Base-by-base conservation (phyloP, 2,797 vertebrate species). In the Acrocephalus scirpaceus region DNA sequence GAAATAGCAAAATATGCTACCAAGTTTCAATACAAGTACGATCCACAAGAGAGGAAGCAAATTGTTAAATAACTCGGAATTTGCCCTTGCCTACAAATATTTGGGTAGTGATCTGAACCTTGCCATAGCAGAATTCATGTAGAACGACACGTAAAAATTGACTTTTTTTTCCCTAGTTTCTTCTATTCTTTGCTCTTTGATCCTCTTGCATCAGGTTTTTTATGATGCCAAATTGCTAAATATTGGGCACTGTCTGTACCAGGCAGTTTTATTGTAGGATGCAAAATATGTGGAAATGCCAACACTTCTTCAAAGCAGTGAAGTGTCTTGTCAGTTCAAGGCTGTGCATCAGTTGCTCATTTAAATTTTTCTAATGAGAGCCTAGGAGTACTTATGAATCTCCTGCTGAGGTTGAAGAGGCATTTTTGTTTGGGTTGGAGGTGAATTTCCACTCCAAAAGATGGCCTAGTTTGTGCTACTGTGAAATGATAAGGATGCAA, bases 301-400 rank as follows among this genome's bases (percentile, higher is more conserved):
- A 77, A 86, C 48, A 67, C 81, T 89, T 86, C 51, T 86, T 73
- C 23, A 83, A 71, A 92, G 53, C 85, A 90, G 53, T 74, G 64
- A 83, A 92, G 36, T 60, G 45, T 62, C 74, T 70, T 88, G 74
- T 86, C 74, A 88, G 60, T 72, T 95, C 51, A 90, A 84, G 70
- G 30, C 57, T 64, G 16, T 73, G 50, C 51, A 75, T 88, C 91
- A 80, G 40, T 93, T 90, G 82, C 62, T 93, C 87, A 84, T 90
- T 69, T 88, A 51, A 72, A 94, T 95, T 92, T 90, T 91, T 58
- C 58, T 95, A 94, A 86, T 83, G 73, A 95, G 85, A 51, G 42
- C 50, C 58, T 85, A 53, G 61, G 67, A 85, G 57, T 86, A 58
- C 53, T 92, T 80, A 34, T 44, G 30, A 87, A 36, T 80, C 72